phyloP scores from a whole-genome alignment of 2,888 invertebrate genomes.

The Chymomyza caudatula region DNA sequence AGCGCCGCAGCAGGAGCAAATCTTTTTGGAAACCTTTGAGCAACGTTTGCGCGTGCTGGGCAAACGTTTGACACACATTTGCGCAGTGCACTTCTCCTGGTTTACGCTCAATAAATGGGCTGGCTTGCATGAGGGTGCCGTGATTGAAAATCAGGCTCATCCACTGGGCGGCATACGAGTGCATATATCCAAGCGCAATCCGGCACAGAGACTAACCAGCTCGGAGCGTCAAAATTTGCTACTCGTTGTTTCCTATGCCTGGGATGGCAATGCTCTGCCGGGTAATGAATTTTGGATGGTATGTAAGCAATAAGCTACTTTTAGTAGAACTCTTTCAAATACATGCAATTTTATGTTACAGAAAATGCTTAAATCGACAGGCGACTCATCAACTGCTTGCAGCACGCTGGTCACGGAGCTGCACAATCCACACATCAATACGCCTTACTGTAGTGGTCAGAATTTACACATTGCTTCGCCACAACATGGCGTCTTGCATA shows the following conservation, averaged over 20 bases:
- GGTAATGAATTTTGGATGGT: slow-evolving; percentile 86
- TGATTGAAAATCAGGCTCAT: slow-evolving; percentile 59
- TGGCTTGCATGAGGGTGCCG: slow-evolving; percentile 78
- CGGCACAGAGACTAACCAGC: slow-evolving; percentile 78
- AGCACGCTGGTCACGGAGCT: slow-evolving; percentile 81
- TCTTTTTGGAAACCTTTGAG: slow-evolving; percentile 83
- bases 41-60: slow-evolving; percentile 80
- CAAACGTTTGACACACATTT: slow-evolving; percentile 79
- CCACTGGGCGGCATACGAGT: slow-evolving; percentile 79
- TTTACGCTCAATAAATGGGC: slow-evolving; percentile 79
- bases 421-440: slow-evolving; percentile 80
- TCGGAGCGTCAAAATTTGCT: slow-evolving; percentile 78
- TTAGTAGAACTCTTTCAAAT: too few relatives aligned
- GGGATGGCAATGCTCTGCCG: slow-evolving; percentile 86
- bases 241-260: slow-evolving; percentile 84
- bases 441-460: slow-evolving; percentile 78
- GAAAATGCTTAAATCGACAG: slow-evolving; percentile 77
- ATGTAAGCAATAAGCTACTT: slow-evolving; percentile 24
- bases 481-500: slow-evolving; percentile 72
- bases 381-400: slow-evolving; percentile 81
- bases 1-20: slow-evolving; percentile 81
- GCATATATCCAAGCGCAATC: slow-evolving; percentile 80
- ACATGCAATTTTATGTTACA: too few relatives aligned
- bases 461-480: slow-evolving; percentile 80
- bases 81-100: slow-evolving; percentile 84